These are phyloP conservation scores for Calosoma granatense DNA, from an alignment of 1,140 invertebrate species.

Conservation along the genomic window DNA sequence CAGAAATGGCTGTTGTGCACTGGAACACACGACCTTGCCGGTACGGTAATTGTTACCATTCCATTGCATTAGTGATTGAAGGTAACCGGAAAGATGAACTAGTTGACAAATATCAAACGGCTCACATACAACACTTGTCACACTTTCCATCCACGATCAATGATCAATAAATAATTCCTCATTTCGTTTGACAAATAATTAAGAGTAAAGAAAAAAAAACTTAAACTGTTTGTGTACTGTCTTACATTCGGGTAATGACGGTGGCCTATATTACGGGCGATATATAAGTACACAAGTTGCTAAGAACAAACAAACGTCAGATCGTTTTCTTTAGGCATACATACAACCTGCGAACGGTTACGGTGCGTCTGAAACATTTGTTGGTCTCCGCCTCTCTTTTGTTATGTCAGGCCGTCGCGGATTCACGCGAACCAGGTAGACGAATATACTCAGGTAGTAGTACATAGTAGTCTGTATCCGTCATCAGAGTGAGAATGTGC, in stretches of 20 bases:
- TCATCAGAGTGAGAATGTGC: neutral
- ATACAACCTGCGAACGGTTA: too few relatives aligned
- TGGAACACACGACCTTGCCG: neutral
- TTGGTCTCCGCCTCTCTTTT: neutral
- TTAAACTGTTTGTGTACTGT: neutral
- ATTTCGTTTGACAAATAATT: neutral
- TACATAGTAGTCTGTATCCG: neutral
- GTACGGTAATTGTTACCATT: neutral
- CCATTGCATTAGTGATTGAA: neutral
- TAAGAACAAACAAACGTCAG: neutral
- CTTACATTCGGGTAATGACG: neutral
- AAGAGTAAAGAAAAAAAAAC: neutral
- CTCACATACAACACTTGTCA: too few relatives aligned
- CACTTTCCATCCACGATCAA: neutral
- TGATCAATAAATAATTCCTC: neutral
- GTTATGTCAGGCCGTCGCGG: neutral
- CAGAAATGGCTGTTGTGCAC: neutral
- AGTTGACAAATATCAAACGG: neutral
- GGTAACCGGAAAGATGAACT: conserved; percentile 1
- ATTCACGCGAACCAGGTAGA: too few relatives aligned
- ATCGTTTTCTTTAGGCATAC: too few relatives aligned
- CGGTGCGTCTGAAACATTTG: too few relatives aligned
- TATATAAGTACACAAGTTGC: neutral
- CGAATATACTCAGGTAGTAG: neutral
- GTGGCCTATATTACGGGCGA: neutral